Percentiles rank a stretch among this genome's conserved stretches.
Evolutionary conservation across 2,113 vertebrate genomes (phyloP).

Genomic region (Ursus arctos): DNA sequence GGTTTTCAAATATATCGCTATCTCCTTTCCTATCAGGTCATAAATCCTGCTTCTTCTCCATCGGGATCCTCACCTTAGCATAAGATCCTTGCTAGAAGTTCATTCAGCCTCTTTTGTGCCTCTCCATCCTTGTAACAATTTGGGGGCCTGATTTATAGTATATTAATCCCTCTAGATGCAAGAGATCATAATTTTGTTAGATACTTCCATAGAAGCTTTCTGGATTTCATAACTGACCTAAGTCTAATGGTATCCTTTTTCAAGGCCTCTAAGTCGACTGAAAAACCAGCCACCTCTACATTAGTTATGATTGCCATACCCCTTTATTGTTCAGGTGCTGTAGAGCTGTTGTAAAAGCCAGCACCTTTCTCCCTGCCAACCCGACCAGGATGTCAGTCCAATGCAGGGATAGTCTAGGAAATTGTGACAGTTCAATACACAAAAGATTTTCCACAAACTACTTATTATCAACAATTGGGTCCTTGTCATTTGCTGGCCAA

Average conservation of each 20-base stretch:
- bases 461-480: neutral
- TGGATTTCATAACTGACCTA: neutral
- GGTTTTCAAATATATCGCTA: neutral
- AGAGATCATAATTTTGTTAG: slow-evolving; percentile 15
- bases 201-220: neutral
- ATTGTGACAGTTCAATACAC: neutral
- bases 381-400: neutral
- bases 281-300: neutral
- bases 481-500: neutral
- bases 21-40: neutral
- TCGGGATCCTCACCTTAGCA: neutral
- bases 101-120: neutral
- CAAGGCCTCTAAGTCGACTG: neutral
- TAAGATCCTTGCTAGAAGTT: neutral
- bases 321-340: neutral
- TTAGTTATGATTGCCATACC: neutral
- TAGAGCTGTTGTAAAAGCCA: neutral
- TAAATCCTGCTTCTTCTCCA: neutral
- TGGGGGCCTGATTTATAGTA: neutral
- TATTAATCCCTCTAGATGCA: neutral
- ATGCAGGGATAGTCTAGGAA: neutral
- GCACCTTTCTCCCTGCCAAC: neutral
- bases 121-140: neutral
- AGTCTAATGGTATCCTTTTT: neutral
- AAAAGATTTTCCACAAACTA: neutral